Evolutionary conservation across 1,140 invertebrate genomes (phyloP).

Genomic region (Trichomalopsis sarcophagae): DNA sequence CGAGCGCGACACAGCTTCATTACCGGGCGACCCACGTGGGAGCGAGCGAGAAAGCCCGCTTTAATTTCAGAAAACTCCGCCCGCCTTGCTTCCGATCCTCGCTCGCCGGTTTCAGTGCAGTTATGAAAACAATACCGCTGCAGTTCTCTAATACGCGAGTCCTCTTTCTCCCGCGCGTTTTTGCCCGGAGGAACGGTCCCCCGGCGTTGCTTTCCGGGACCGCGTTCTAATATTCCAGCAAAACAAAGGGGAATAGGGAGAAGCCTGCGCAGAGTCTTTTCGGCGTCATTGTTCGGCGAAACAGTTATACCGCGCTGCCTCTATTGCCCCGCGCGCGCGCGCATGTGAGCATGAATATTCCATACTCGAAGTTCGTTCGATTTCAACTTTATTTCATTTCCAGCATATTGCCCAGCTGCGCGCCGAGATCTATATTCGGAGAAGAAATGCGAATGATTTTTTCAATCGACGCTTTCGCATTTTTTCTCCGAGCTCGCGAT

Average conservation of each 20-base stretch:
- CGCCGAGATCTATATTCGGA: too few species aligned
- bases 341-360: neutral
- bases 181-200: neutral
- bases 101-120: neutral
- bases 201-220: neutral
- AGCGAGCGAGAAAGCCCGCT: neutral
- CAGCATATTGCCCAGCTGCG: too few species aligned
- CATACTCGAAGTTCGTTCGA: neutral
- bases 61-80: neutral
- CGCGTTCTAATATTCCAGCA: conserved; percentile 20
- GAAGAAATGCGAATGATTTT: too few species aligned
- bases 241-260: conserved; percentile 22
- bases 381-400: too few species aligned
- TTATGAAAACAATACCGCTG: conserved; percentile 30
- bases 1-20: conserved; percentile 17
- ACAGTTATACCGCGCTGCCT: neutral
- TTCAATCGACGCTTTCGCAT: too few species aligned
- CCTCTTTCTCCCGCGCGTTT: neutral
- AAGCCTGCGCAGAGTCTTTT: neutral
- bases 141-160: neutral
- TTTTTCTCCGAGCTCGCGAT: too few species aligned
- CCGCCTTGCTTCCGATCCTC: neutral
- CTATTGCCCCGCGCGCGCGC: too few species aligned
- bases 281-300: conserved; percentile 15
- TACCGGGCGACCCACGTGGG: neutral